Evolutionary conservation across 2,113 vertebrate species (phyloP), one percentile per base, ranked within the genome.

Genomic region (Sceloporus undulatus): DNA sequence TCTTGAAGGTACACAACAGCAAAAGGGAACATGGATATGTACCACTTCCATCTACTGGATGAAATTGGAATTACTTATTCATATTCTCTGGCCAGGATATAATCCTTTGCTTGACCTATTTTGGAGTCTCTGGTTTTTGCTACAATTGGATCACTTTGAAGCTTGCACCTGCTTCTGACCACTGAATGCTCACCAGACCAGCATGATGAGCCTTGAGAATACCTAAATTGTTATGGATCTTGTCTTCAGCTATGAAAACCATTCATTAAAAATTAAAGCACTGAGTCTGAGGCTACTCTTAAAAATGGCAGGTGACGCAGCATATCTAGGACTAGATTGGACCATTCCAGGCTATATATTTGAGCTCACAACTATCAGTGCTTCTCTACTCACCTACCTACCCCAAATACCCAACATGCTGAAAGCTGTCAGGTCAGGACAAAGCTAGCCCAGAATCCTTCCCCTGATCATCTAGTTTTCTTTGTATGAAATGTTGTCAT

Each of bases 61-160:
- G 11, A 38, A 8, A 5, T 1, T 40, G 0, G 84, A 29, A 10
- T 75, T 79, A 13, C 14, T 5, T 7, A 40, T n/a, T 21, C 10
- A 73, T 62, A 62, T 74, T 59, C 48, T 21, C 27, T 9, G 38
- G 56, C 38, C 29, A 2, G 19, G 25, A 87, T 23, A 42, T n/a
- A 81, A 81, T 48, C 54, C 79, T 84, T 29, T 40, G 27, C 34
- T 42, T 42, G 54, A 56, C 82, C 70, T 74, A 83, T 48, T 82
- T 82, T 52, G 27, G 82, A 83, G 25, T n/a, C 40, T 48, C 85
- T 21, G 4, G 14, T 71, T 18, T 38, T 74, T 23, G 52, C 18
- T 21, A 62, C 34, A 34, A 29, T 16, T 62, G 68, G 54, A 62
- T 81, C 52, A 9, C 48, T 81, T 74, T 59, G 52, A 59, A 62